phyloP scores from a whole-genome alignment of 1,140 invertebrate species.

The Rhopalosiphum padi region DNA sequence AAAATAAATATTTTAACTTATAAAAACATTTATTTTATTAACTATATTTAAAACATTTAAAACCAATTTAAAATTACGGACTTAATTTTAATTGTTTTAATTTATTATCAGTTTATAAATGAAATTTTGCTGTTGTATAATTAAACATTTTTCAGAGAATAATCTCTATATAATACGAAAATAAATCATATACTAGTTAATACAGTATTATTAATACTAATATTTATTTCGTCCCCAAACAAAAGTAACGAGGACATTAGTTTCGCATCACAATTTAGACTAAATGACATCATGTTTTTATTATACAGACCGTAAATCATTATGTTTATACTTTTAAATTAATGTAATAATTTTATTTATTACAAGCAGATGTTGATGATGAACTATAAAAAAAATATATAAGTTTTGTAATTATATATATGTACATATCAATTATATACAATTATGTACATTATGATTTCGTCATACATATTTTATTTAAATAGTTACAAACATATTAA shows the following conservation, averaged over 20 bases:
- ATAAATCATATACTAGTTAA: background rate
- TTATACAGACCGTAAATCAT: conserved; percentile 5
- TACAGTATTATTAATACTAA: background rate
- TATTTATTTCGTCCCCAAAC: background rate
- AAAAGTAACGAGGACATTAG: conserved; percentile 26
- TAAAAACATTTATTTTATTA: background rate
- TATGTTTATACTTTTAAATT: background rate
- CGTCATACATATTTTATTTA: background rate
- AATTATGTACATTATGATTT: background rate
- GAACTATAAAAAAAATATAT: background rate
- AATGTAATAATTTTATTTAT: background rate
- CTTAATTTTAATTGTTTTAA: background rate
- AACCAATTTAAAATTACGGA: background rate
- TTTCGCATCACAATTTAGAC: conserved; percentile 1
- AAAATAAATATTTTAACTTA: background rate
- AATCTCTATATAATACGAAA: background rate
- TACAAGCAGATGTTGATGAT: background rate
- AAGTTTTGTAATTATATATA: background rate
- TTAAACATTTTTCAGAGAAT: background rate
- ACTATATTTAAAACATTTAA: background rate
- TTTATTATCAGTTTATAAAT: background rate
- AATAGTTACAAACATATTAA: background rate
- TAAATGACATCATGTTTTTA: conserved; percentile 14
- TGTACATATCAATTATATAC: background rate
- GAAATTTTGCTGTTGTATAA: background rate